Base-by-base conservation (phyloP, 2,113 vertebrate species). In the Phaethornis superciliosus region DNA sequence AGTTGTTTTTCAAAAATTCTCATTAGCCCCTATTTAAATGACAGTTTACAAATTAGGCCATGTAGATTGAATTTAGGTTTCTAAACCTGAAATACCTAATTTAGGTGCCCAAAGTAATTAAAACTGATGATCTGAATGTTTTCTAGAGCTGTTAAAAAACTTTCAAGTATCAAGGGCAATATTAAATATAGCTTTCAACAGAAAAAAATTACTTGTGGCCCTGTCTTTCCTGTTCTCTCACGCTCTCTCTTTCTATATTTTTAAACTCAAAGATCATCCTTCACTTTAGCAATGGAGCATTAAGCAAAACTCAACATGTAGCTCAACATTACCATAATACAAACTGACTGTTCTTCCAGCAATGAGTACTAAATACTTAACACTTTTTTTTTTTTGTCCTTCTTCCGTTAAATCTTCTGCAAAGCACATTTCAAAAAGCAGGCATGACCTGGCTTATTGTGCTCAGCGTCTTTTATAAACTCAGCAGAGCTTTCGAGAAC, bases 391-490 rank as follows among this genome's bases (percentile, higher is more conserved):
- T 60, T 77, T 72, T 60, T 32, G 35, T 56, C 33, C 17, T 7
- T 47, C 59, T 83, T 90, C 47, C 84, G 42, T 76, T 85, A 62
- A 89, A 85, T 56, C 46, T 87, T 95, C 33, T 59, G 46, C 17
- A 85, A 89, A 95, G 12, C 21, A 63, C n/a, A 67, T 79, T 85
- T 88, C 64, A 82, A 93, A 80, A 12, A 89, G 15, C 55, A 91
- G 70, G 24, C 63, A 58, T 62, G 64, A 91, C 63, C 71, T 47
- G 86, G 51, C 26, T 90, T 22, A 35, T 85, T 89, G 78, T 69
- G 21, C 27, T 89, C 22, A 51, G 27, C 15, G 35, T 69, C 35
- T 62, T 82, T 64, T 76, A 76, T 46, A 72, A 93, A 79, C 27
- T 82, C 71, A 77, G n/a, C 71, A 74, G 52, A 77, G 63, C 84